These are phyloP conservation scores for Toxonevra muliebris DNA, from an alignment of 2,888 invertebrate species.

Conservation along the genomic window DNA sequence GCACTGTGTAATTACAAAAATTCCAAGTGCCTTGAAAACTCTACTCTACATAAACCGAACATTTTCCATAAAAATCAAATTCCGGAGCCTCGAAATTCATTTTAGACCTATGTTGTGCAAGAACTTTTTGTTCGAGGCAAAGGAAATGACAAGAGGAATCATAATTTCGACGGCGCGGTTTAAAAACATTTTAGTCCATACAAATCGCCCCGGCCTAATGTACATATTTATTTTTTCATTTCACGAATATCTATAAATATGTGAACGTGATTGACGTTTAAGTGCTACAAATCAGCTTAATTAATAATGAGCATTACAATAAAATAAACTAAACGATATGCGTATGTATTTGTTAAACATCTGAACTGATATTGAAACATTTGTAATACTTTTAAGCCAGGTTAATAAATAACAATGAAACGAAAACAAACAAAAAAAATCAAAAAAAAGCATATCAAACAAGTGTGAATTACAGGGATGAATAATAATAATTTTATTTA, in stretches of 20 bases:
- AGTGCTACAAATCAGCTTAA: constrained; percentile 17
- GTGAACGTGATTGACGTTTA: constrained; percentile 16
- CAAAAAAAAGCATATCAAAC: not conserved
- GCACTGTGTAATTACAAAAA: too few species aligned
- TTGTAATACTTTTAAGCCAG: not conserved
- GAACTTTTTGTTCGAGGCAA: too few species aligned
- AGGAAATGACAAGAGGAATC: too few species aligned
- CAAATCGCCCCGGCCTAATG: too few species aligned
- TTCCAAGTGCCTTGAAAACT: too few species aligned
- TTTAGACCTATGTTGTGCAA: too few species aligned
- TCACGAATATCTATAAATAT: not conserved
- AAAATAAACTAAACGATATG: not conserved
- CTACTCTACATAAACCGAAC: too few species aligned
- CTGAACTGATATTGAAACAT: not conserved
- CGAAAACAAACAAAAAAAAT: not conserved
- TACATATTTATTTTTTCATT: not conserved
- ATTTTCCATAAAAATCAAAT: too few species aligned
- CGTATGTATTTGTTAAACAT: too few species aligned
- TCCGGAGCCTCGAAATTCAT: too few species aligned
- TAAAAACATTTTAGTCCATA: not conserved
- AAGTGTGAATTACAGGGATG: constrained; percentile 17
- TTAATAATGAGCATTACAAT: not conserved
- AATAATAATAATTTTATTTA: not conserved
- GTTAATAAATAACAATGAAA: not conserved
- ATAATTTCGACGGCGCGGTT: not conserved